These are phyloP conservation scores for Rhineura floridana DNA, from an alignment of 2,113 vertebrate genomes.

Conservation along the genomic window DNA sequence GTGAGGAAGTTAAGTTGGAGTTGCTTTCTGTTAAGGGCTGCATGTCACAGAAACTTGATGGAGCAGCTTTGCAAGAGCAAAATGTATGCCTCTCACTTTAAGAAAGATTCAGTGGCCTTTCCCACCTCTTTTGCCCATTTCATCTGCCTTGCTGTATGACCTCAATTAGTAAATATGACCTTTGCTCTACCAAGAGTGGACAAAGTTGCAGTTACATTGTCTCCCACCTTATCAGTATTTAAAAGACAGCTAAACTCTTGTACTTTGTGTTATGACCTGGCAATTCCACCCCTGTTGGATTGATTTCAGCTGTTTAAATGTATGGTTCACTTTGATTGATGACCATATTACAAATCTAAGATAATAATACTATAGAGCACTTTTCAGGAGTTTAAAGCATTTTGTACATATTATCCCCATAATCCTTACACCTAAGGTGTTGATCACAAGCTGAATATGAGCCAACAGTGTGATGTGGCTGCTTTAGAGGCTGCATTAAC, in stretches of 20 bases:
- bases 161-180: not conserved
- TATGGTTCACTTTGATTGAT: not conserved
- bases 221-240: no score
- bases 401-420: not conserved
- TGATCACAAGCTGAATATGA: no score
- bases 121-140: not conserved
- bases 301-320: not conserved
- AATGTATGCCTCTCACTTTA: no score
- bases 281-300: not conserved
- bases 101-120: no score
- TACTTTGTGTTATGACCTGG: no score
- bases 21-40: not conserved
- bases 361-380: not conserved
- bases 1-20: not conserved
- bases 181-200: not conserved
- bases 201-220: not conserved
- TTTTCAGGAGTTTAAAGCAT: not conserved
- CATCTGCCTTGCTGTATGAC: not conserved
- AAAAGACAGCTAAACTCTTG: no score
- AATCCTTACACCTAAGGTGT: no score
- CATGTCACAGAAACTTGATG: not conserved
- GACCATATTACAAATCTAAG: not conserved
- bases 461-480: no score
- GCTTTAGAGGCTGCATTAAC: no score
- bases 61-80: no score